A percentile compares a stretch with the other conserved stretches of the same genome.
phyloP scores from a whole-genome alignment of 2,797 vertebrate species.

The Falco biarmicus region DNA sequence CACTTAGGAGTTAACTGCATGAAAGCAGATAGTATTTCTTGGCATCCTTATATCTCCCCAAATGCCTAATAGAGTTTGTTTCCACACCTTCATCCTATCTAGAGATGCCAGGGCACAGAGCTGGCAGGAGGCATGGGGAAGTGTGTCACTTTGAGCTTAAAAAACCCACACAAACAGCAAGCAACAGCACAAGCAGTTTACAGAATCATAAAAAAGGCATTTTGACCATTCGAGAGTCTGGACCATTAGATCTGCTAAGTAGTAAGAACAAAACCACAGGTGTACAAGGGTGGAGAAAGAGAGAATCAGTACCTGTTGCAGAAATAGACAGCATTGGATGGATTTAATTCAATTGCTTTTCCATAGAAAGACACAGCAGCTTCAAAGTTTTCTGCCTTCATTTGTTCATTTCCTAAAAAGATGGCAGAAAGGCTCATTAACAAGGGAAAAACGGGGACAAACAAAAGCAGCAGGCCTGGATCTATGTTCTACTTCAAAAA shows the following conservation, averaged over 20 bases:
- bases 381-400: constrained; percentile 93
- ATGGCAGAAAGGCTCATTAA: fast-evolving
- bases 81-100: neutral
- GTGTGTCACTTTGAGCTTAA: neutral
- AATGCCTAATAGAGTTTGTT: neutral
- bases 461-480: neutral
- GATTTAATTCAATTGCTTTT: constrained; percentile 91
- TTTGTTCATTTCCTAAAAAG: constrained; percentile 91
- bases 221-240: neutral
- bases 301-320: constrained; percentile 88
- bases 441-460: fast-evolving
- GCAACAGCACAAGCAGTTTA: neutral
- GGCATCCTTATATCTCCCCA: neutral
- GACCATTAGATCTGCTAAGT: too few relatives aligned
- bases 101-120: neutral
- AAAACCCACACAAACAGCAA: neutral
- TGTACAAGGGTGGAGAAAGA: neutral
- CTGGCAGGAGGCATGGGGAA: neutral
- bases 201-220: fast-evolving
- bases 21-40: neutral
- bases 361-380: constrained; percentile 92
- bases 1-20: neutral
- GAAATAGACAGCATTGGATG: constrained; percentile 93
- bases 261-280: neutral
- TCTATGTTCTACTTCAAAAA: neutral